Percentiles rank a stretch among this genome's conserved stretches.
Evolutionary conservation across 1,140 invertebrate genomes (phyloP).

Genomic region (Diuraphis noxia): DNA sequence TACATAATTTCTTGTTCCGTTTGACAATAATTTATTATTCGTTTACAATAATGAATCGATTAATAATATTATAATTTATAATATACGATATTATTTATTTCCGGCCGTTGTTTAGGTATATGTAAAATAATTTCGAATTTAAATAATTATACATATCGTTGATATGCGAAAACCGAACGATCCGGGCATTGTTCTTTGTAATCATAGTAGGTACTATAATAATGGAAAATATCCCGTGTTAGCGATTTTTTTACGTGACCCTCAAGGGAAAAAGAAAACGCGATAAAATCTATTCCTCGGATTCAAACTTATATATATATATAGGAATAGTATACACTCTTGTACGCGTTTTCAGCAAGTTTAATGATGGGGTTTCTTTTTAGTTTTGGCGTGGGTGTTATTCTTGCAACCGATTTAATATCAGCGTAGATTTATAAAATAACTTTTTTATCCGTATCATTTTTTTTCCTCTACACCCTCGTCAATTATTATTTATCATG

Average conservation of each 20-base stretch:
- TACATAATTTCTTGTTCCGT: not conserved
- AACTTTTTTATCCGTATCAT: not conserved
- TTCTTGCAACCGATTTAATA: conserved; percentile 13
- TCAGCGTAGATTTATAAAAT: conserved; percentile 5
- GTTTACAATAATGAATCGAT: not conserved
- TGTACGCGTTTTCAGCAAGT: not conserved
- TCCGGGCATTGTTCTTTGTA: not conserved
- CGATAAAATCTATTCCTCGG: conserved; percentile 14
- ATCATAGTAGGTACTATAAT: not conserved
- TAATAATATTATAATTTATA: not conserved
- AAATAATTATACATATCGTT: not conserved
- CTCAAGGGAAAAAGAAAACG: not conserved
- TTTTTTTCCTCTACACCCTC: not conserved
- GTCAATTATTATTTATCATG: not conserved
- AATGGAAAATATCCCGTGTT: not conserved
- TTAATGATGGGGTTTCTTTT: not conserved
- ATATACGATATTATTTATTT: not conserved
- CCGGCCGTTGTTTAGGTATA: not conserved
- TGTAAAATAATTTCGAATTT: conserved; percentile 11
- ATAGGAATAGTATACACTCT: not conserved
- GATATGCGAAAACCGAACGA: not conserved
- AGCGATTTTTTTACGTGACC: not conserved
- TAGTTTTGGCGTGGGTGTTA: not conserved
- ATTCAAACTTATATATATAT: not conserved
- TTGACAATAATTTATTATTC: not conserved